A percentile compares a stretch with the other conserved stretches of the same genome.
Conservation (phyloP, 1,140 invertebrate genomes). For the Belonocnema kinseyi region DNA sequence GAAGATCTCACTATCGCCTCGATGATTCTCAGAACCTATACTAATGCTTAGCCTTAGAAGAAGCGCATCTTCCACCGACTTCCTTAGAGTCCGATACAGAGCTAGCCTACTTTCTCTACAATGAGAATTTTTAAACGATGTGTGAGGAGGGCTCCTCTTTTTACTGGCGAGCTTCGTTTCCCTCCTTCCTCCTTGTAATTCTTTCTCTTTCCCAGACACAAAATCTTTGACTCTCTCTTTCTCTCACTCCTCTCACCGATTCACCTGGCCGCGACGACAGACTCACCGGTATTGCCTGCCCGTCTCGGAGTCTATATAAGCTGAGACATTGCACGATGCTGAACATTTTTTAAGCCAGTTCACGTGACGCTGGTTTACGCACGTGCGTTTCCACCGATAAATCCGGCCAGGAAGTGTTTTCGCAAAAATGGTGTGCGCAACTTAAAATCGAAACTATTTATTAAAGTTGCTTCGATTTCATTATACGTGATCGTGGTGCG, state of each 20-base stretch:
- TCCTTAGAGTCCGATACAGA: slow-evolving; percentile 47
- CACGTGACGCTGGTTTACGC: slow-evolving; percentile 48
- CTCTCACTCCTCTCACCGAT: slow-evolving; percentile 62
- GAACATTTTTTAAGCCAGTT: slow-evolving; percentile 70
- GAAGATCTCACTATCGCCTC: neutral
- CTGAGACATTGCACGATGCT: slow-evolving; percentile 56
- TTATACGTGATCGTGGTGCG: slow-evolving; percentile 41
- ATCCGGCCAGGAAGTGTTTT: slow-evolving; percentile 40
- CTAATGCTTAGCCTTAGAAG: slow-evolving; percentile 3
- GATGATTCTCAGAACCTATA: neutral
- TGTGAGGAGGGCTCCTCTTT: slow-evolving; percentile 52
- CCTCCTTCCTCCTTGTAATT: slow-evolving; percentile 39
- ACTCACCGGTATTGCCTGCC: slow-evolving; percentile 47
- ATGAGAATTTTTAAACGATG: slow-evolving; percentile 67
- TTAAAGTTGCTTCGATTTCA: slow-evolving; percentile 31
- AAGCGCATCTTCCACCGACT: slow-evolving; percentile 49
- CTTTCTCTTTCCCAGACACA: slow-evolving; percentile 46
- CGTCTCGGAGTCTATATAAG: slow-evolving; percentile 72
- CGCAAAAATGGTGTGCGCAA: slow-evolving; percentile 61
- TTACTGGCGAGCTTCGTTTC: slow-evolving; percentile 43
- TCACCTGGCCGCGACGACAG: slow-evolving; percentile 51
- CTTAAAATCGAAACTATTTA: slow-evolving; percentile 47
- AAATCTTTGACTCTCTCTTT: slow-evolving; percentile 36
- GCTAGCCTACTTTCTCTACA: slow-evolving; percentile 72
- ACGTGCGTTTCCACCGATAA: slow-evolving; percentile 42